Conservation (phyloP, 2,888 invertebrate genomes). For the Druceiella hillmani region DNA sequence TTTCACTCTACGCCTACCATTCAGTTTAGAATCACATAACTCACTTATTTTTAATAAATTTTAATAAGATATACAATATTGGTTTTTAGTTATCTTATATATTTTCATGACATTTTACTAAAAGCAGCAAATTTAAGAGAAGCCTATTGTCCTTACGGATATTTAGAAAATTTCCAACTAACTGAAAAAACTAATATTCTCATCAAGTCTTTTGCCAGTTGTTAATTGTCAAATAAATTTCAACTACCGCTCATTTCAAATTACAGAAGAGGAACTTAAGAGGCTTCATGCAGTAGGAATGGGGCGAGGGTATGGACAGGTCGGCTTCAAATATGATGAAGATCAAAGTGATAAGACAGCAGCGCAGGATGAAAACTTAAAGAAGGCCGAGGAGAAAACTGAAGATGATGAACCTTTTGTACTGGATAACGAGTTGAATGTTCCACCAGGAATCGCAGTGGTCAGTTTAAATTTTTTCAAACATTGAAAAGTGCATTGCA, state of each 20-base stretch:
- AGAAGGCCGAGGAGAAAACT: constrained; percentile 53
- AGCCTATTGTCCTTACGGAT: too few relatives aligned
- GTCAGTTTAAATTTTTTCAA: constrained; percentile 52
- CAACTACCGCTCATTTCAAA: constrained; percentile 16
- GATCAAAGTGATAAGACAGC: constrained; percentile 36
- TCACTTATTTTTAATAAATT: too few relatives aligned
- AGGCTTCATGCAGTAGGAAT: constrained; percentile 68
- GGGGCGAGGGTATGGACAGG: constrained; percentile 57
- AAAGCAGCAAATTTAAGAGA: too few relatives aligned
- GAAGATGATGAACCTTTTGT: constrained; percentile 73
- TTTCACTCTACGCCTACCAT: too few relatives aligned
- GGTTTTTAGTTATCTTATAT: too few relatives aligned
- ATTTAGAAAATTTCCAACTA: too few relatives aligned
- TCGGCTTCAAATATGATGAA: constrained; percentile 69
- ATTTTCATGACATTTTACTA: too few relatives aligned
- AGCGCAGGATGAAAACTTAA: too few relatives aligned
- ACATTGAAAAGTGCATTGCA: background rate
- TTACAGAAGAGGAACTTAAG: constrained; percentile 87
- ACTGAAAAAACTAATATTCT: too few relatives aligned
- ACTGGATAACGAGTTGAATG: constrained; percentile 64
- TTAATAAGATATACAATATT: too few relatives aligned
- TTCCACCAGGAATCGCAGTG: constrained; percentile 69
- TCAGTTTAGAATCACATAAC: too few relatives aligned
- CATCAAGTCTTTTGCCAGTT: constrained; percentile 10
- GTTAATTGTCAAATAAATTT: constrained; percentile 12